Evolutionary conservation across 2,113 vertebrate species (phyloP).

Genomic region (Ornithorhynchus anatinus): DNA sequence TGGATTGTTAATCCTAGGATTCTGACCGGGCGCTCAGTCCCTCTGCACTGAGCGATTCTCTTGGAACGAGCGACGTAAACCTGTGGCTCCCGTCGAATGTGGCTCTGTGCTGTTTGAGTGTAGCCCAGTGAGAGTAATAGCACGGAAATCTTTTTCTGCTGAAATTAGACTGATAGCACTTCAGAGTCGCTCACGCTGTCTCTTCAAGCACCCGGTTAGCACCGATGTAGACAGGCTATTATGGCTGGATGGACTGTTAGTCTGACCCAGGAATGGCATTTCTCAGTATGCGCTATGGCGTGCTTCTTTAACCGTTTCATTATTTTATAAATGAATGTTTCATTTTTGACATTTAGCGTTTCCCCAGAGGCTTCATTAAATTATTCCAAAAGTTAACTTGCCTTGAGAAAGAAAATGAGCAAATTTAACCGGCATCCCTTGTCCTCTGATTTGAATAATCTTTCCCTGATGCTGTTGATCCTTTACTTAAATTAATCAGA

Average conservation of each 20-base stretch:
- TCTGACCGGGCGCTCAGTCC: too few species aligned
- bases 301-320: slow-evolving; percentile 39
- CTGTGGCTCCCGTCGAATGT: not conserved
- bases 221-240: too few species aligned
- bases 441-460: not conserved
- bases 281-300: slow-evolving; percentile 7
- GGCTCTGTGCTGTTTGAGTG: slow-evolving; percentile 1
- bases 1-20: too few species aligned
- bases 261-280: too few species aligned
- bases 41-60: too few species aligned
- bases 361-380: slow-evolving; percentile 50
- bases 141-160: slow-evolving; percentile 13
- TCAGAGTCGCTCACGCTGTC: too few species aligned
- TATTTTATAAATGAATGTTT: slow-evolving; percentile 56
- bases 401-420: slow-evolving; percentile 36
- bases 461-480: too few species aligned
- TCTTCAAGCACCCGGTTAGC: too few species aligned
- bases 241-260: too few species aligned
- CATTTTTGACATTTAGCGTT: too few species aligned
- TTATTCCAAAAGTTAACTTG: slow-evolving; percentile 46
- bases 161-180: slow-evolving; percentile 38
- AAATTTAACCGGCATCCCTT: slow-evolving; percentile 41
- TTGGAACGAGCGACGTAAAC: not conserved
- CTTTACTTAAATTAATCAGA: slow-evolving; percentile 49
- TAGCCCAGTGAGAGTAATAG: slow-evolving; percentile 12